Evolutionary conservation across 2,888 invertebrate species (phyloP).

Genomic region (Melipona bicolor): DNA sequence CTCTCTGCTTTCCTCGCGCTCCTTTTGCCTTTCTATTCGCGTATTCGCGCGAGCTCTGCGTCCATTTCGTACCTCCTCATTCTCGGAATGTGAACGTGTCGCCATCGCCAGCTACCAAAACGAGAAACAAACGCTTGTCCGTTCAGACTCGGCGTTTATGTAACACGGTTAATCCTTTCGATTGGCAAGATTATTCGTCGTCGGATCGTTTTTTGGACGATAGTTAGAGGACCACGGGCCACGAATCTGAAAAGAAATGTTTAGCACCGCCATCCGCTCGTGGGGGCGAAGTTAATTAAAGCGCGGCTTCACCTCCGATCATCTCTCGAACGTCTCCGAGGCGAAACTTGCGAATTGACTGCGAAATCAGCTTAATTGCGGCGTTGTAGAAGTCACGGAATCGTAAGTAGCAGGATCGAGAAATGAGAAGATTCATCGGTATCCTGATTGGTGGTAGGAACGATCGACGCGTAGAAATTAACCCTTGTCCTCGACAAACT

Average conservation of each 20-base stretch:
- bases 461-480: neutral
- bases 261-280: conserved; percentile 32
- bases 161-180: neutral
- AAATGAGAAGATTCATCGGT: neutral
- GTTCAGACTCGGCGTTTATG: neutral
- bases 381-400: conserved; percentile 1
- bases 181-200: conserved; percentile 45
- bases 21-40: conserved; percentile 59
- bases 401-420: neutral
- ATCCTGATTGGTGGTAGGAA: neutral
- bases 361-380: conserved; percentile 18
- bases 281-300: conserved; percentile 53
- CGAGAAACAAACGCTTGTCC: conserved; percentile 45
- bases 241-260: conserved; percentile 32
- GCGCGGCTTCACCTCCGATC: conserved; percentile 37
- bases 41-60: conserved; percentile 38
- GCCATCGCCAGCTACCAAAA: conserved; percentile 36
- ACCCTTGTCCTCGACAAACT: no score
- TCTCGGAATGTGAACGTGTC: neutral
- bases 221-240: conserved; percentile 40
- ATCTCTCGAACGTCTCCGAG: conserved; percentile 24
- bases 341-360: neutral
- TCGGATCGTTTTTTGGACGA: conserved; percentile 17
- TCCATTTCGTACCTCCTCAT: neutral
- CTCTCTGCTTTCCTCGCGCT: conserved; percentile 1